phyloP scores from a whole-genome alignment of 2,797 vertebrate species.

The Mallotus villosus region DNA sequence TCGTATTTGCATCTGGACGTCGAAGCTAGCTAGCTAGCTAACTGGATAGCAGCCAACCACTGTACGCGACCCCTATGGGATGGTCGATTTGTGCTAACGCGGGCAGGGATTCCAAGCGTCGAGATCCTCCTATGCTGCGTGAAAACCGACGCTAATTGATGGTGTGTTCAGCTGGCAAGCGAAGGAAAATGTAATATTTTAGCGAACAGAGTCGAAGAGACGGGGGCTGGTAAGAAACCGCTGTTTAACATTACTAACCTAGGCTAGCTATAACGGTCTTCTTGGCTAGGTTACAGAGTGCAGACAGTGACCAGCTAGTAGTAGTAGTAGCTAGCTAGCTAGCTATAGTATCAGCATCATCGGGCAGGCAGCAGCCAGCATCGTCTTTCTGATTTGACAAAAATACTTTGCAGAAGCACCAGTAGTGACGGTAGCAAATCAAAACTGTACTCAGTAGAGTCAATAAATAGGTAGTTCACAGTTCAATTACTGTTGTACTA shows the following conservation, averaged over 20 bases:
- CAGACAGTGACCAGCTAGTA: no score
- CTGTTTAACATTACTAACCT: neutral
- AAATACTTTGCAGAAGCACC: neutral
- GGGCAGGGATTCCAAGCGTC: neutral
- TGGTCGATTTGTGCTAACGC: neutral
- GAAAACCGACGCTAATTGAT: no score
- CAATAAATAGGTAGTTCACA: no score
- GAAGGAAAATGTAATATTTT: conserved; percentile 51
- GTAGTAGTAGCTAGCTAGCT: no score
- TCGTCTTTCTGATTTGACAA: no score
- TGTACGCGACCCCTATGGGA: neutral
- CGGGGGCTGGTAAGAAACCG: conserved; percentile 68
- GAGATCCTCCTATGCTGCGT: conserved; percentile 3
- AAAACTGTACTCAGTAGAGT: no score
- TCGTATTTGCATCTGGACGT: conserved; percentile 66
- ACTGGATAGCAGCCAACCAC: conserved; percentile 16
- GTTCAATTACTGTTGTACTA: no score
- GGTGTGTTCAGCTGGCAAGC: neutral
- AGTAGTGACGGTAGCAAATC: neutral
- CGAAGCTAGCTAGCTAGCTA: conserved; percentile 28
- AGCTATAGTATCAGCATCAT: no score
- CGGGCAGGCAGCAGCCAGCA: no score
- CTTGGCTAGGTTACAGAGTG: no score
- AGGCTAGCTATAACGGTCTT: neutral
- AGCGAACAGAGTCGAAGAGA: conserved; percentile 57